Base-by-base conservation (phyloP, 2,113 vertebrate species). In the Heterocephalus glaber region DNA sequence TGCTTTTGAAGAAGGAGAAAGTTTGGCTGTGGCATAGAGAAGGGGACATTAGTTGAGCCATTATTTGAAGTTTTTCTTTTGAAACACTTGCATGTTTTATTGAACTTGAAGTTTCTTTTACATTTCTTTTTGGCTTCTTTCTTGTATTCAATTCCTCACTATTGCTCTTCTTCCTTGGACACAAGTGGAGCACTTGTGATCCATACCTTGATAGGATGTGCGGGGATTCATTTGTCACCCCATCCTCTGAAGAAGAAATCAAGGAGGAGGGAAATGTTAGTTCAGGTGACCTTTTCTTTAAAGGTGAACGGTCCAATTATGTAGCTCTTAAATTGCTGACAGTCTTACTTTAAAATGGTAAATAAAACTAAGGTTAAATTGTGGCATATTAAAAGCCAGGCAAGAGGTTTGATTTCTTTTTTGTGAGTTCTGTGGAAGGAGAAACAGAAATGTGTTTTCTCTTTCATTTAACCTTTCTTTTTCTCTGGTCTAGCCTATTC, bases 321-420 rank as follows among this genome's bases (percentile, higher is more conserved):
- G 14, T n/a, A 94, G n/a, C 82, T 89, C 47, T 82, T 56, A n/a
- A 81, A 26, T 12, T 3, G 19, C 56, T 14, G 0, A 35, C 24
- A 6, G 16, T 47, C 76, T 84, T 44, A 30, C 16, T 77, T 95
- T 82, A 26, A 82, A 70, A n/a, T n/a, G 35, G 82, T 33, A 93
- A 63, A 66, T 65, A 66, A 89, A 83, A 81, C 52, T 11, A 6
- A 90, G 92, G 61, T 19, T 54, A 49, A 82, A 35, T 54, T 33
- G 35, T 10, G 22, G 17, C 12, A 16, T 54, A 6, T 86, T 79
- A 47, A 94, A 90, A 82, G 88, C 1, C 10, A 68, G 38, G 26
- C 66, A 65, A 30, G 56, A 65, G 44, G 11, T 84, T 79, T 38
- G 17, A 60, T 83, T 20, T 86, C 4, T 54, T 90, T 97, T 89